A percentile compares a stretch with the other conserved stretches of the same genome.
These are phyloP conservation scores for Peromyscus eremicus DNA, from an alignment of 2,797 vertebrate genomes.

Conservation along the genomic window DNA sequence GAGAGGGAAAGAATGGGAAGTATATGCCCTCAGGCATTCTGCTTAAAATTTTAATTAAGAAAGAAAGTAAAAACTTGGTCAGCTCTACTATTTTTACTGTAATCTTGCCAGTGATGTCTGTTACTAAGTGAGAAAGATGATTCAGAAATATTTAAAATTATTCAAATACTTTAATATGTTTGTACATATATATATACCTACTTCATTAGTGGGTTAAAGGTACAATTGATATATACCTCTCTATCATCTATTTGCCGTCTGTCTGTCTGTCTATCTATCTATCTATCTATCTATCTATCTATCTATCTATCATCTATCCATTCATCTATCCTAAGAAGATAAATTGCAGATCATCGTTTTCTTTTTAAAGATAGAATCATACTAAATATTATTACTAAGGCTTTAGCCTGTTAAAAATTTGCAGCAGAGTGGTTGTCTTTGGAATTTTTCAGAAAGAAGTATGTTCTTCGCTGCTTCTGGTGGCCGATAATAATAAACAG, in stretches of 20 bases:
- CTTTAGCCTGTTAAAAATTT: background rate
- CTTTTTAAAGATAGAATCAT: background rate
- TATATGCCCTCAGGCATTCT: background rate
- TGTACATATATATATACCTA: background rate
- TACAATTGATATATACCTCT: background rate
- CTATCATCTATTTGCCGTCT: background rate
- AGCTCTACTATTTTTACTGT: background rate
- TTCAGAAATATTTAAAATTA: slow-evolving; percentile 33
- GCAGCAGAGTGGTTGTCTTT: background rate
- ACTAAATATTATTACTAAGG: background rate
- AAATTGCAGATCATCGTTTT: background rate
- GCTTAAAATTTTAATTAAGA: background rate
- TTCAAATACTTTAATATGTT: background rate
- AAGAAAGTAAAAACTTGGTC: slow-evolving; percentile 20
- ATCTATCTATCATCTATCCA: background rate
- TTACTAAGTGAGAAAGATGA: slow-evolving; percentile 1
- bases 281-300: no score
- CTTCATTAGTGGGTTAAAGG: background rate
- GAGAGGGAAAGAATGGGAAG: background rate
- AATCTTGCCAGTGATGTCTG: background rate
- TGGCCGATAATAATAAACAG: background rate
- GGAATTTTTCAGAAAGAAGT: background rate
- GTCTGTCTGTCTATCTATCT: background rate
- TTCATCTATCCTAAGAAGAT: background rate
- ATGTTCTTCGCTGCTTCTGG: background rate